Base-by-base conservation (phyloP, 2,888 invertebrate genomes). In the Cataglyphis cursor region DNA sequence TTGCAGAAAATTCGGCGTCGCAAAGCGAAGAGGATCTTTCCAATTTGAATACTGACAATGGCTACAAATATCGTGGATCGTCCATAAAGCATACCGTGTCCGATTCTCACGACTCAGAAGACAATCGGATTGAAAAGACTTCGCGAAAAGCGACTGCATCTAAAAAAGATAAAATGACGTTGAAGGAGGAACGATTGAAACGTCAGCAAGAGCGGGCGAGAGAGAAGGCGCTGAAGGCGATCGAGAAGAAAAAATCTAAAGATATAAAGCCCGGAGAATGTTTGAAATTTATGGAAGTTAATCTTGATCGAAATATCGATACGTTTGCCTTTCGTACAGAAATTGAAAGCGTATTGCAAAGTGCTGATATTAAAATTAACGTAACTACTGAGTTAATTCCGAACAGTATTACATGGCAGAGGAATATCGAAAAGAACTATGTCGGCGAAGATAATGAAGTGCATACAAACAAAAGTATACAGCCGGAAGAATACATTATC, bases 321-420 rank as follows among this genome's bases (percentile, higher is more conserved):
- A 81, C 89, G 15, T 85, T 80, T 35, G 44, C 44, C 21, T 92
- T 87, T 74, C 85, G 84, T 4, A 78, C 83, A 18, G 91, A 93
- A 61, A 91, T 95, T 70, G 86, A 92, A 31, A 88, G 85, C 9
- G 75, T 88, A 15, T 90, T 95, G 61, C 81, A 92, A 80, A 89
- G 90, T 35, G 86, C 90, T 18, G 92, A 93, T 41, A 88, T 95
- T 48, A 88, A 88, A 28, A 95, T 92, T 85, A 91, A 89, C 72
- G 72, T 93, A 9, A 85, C 90, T 12, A 89, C 93, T 15, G 94
- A 95, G 88, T 66, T 93, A 31, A 87, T 95, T 81, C 92, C 95
- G 21, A 93, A 94, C 68, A 93, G 95, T 72, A 93, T 96, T 51
- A 93, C 94, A 1, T 96, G 96, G 96, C 94, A 85, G 31, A 93